Percentiles rank a stretch among this genome's conserved stretches.
Evolutionary conservation across 2,888 invertebrate genomes (phyloP).

Genomic region (Drosophila mayaguana): DNA sequence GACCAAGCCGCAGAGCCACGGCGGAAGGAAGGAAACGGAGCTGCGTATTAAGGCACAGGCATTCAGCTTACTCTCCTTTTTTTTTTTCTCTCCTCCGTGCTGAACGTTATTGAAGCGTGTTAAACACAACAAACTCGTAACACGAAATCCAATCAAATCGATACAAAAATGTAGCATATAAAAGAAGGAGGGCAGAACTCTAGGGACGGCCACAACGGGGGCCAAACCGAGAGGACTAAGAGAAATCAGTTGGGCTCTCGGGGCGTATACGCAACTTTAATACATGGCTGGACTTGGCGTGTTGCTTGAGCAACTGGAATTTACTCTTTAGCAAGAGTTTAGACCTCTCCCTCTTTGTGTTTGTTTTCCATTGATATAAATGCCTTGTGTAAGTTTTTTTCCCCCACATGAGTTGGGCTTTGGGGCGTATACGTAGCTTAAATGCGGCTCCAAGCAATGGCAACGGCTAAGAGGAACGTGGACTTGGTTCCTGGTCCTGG

Average conservation of each 20-base stretch:
- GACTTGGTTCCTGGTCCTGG: background rate
- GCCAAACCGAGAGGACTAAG: background rate
- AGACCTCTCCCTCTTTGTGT: background rate
- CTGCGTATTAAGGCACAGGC: conserved; percentile 31
- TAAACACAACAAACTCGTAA: conserved; percentile 63
- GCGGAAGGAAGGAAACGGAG: conserved; percentile 22
- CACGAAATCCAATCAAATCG: conserved; percentile 79
- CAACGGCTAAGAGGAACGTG: background rate
- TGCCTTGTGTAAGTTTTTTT: conserved; percentile 2
- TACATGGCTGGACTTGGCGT: conserved; percentile 11
- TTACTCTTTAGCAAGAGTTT: conserved; percentile 36
- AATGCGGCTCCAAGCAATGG: background rate
- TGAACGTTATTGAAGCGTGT: conserved; percentile 66
- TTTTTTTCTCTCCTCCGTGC: background rate
- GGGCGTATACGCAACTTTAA: conserved; percentile 55
- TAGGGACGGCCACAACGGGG: background rate
- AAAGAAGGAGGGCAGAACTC: background rate
- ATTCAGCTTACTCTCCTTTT: conserved; percentile 3
- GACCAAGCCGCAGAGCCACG: conserved; percentile 18
- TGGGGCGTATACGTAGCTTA: conserved; percentile 52
- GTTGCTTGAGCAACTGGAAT: conserved; percentile 55
- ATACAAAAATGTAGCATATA: conserved; percentile 59
- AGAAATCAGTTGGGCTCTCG: background rate
- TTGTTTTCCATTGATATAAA: conserved; percentile 13
- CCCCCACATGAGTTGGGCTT: background rate